A percentile compares a stretch with the other conserved stretches of the same genome.
phyloP scores from a whole-genome alignment of 23 tunicate genomes.

The Corella eumyota region DNA sequence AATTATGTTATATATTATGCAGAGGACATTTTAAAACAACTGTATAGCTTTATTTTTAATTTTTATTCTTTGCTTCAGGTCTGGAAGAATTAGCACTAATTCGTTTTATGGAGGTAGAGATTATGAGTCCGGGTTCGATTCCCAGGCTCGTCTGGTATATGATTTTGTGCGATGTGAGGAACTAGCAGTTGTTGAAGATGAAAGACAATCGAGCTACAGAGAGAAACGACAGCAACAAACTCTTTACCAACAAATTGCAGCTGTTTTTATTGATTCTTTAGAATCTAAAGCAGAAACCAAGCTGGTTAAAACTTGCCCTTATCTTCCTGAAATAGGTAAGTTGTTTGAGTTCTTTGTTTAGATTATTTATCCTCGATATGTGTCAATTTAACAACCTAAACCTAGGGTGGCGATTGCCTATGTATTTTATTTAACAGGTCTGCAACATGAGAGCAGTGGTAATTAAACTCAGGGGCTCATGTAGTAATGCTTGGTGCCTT shows the following conservation, averaged over 20 bases:
- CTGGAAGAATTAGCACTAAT: slow-evolving; percentile 18
- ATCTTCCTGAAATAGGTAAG: slow-evolving; percentile 63
- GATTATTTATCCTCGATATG: no score
- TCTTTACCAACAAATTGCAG: slow-evolving; percentile 73
- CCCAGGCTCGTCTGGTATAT: slow-evolving; percentile 37
- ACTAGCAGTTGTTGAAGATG: slow-evolving; percentile 47
- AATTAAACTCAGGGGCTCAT: no score
- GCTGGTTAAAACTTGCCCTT: slow-evolving; percentile 23
- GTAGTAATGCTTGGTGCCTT: no score
- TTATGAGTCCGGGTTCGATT: slow-evolving; percentile 7
- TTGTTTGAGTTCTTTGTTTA: not conserved
- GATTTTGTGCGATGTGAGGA: slow-evolving; percentile 82
- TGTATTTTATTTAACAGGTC: no score
- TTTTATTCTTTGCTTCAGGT: slow-evolving; percentile 1
- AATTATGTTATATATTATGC: not conserved
- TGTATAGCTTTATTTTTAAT: no score
- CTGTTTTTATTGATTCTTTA: slow-evolving; percentile 36
- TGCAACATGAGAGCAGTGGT: no score
- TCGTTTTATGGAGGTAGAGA: slow-evolving; percentile 13
- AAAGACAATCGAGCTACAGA: slow-evolving; percentile 42
- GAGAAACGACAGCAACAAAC: slow-evolving; percentile 63
- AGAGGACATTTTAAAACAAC: slow-evolving; percentile 1
- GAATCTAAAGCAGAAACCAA: slow-evolving; percentile 24
- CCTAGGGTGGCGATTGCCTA: no score
- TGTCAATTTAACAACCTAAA: no score